A percentile compares a stretch with the other conserved stretches of the same genome.
Evolutionary conservation across 2,888 invertebrate species (phyloP).

Genomic region (Melitaea athalia): DNA sequence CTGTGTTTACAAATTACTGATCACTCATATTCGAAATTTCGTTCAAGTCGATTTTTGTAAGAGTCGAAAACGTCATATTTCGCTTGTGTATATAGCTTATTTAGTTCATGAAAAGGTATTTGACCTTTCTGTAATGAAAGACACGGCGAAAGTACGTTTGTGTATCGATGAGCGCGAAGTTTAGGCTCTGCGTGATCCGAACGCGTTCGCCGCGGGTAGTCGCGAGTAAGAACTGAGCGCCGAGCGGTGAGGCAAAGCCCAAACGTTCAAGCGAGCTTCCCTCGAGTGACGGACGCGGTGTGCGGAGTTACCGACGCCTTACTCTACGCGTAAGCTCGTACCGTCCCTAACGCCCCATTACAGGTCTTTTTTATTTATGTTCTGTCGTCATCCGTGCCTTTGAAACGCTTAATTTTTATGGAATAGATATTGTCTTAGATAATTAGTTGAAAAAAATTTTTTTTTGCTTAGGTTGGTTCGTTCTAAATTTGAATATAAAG

Average conservation of each 20-base stretch:
- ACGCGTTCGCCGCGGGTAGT: conserved; percentile 13
- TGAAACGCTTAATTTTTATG: neutral
- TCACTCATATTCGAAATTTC: neutral
- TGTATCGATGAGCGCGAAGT: conserved; percentile 29
- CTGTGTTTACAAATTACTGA: neutral
- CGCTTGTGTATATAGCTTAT: neutral
- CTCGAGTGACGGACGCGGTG: conserved; percentile 33
- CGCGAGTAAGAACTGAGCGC: conserved; percentile 18
- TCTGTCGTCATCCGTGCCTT: conserved; percentile 1
- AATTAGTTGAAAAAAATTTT: too few species aligned
- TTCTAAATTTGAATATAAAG: too few species aligned
- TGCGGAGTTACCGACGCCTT: conserved; percentile 26
- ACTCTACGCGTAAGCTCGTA: conserved; percentile 5
- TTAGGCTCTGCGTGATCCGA: conserved; percentile 14
- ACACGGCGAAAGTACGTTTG: conserved; percentile 25
- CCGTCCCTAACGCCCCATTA: conserved; percentile 1
- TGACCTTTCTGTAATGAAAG: conserved; percentile 28
- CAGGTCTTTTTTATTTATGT: neutral
- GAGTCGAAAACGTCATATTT: conserved; percentile 6
- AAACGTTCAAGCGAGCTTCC: conserved; percentile 18
- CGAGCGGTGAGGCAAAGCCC: too few species aligned
- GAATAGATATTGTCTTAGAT: too few species aligned
- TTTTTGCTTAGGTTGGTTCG: too few species aligned
- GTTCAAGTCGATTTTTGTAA: neutral
- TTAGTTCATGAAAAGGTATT: conserved; percentile 1